Evolutionary conservation across 2,113 vertebrate species (phyloP), one percentile per base, ranked within the genome.

Genomic region (Oophaga pumilio): DNA sequence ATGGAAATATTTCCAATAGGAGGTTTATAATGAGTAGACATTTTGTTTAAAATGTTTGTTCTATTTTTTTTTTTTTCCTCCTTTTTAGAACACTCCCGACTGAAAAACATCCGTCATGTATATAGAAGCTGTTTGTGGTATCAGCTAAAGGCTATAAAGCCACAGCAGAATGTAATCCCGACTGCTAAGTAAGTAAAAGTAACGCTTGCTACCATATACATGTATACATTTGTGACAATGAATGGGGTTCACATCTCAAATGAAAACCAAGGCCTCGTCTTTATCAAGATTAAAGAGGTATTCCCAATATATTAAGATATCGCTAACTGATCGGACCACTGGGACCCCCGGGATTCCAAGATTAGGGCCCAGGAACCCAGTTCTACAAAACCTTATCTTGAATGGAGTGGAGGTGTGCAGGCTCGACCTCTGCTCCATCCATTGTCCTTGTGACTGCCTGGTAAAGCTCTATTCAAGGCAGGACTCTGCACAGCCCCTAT

Each of bases 71-170:
- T 59, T 89, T 86, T 52, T 18, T 81, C 59, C 59, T 10, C 24
- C 69, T 85, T 93, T 89, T 20, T 90, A 99, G 98, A 99, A 89
- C 97, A 99, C 97, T 95, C 97, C 89, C 97, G 98, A 69, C 93
- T 99, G 93, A 99, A 99, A 93, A 97, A 96, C 90, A 95, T 99
- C 92, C 95, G 98, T 92, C 95, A 97, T 28, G 96, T 99, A 0
- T 98, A 99, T 89, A 97, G 97, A 94, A 96, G 97, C 91, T 99
- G 98, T 92, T 93, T 97, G 92, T 99, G 98, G 98, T 99, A 99
- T 93, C 97, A 96, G 83, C 95, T 99, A 91, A 92, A 97, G 84
- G 93, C 98, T 87, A 94, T 97, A 92, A 99, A 99, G 91, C 98
- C 98, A 0, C 97, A 99, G 90, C 97, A 97, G 92, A 99, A 97